Percentiles rank a stretch among this genome's conserved stretches.
phyloP scores from a whole-genome alignment of 64 coral and sea anemone species.

The Montipora efflorescens region DNA sequence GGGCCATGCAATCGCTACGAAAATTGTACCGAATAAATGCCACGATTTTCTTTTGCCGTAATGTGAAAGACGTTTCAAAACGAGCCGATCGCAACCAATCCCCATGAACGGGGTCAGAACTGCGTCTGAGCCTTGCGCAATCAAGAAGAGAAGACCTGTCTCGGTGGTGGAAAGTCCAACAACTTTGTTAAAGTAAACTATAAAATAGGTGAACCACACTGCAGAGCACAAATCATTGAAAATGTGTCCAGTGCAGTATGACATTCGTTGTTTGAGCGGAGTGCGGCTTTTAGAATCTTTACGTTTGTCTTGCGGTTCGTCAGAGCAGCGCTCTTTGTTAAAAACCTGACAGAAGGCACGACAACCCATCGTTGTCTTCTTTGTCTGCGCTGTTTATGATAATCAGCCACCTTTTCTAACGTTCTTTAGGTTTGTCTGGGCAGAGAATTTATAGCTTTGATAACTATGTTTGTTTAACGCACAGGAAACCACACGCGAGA shows the following conservation, averaged over 20 bases:
- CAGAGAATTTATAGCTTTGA: neutral
- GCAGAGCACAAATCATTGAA: slow-evolving; percentile 88
- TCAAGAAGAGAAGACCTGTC: slow-evolving; percentile 73
- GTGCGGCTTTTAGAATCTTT: slow-evolving; percentile 35
- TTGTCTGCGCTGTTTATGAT: neutral
- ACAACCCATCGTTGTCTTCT: neutral
- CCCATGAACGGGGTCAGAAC: slow-evolving; percentile 86
- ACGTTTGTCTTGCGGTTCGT: neutral
- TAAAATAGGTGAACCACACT: slow-evolving; percentile 79
- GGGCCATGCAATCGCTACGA: slow-evolving; percentile 79
- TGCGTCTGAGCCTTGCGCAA: slow-evolving; percentile 82
- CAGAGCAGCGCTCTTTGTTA: neutral
- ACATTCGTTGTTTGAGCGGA: slow-evolving; percentile 70
- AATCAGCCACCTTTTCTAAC: neutral
- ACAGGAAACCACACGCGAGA: neutral
- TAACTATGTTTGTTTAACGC: neutral
- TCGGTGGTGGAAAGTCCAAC: slow-evolving; percentile 74
- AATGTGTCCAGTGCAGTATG: slow-evolving; percentile 77
- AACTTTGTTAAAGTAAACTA: slow-evolving; percentile 93
- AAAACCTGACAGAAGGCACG: neutral
- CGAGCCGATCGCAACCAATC: slow-evolving; percentile 66
- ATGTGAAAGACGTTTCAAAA: slow-evolving; percentile 41
- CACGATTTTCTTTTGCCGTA: slow-evolving; percentile 83
- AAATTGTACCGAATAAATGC: slow-evolving; percentile 82
- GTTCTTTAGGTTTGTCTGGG: neutral